Conservation (phyloP, 2,113 vertebrate genomes). For the Carettochelys insculpta region DNA sequence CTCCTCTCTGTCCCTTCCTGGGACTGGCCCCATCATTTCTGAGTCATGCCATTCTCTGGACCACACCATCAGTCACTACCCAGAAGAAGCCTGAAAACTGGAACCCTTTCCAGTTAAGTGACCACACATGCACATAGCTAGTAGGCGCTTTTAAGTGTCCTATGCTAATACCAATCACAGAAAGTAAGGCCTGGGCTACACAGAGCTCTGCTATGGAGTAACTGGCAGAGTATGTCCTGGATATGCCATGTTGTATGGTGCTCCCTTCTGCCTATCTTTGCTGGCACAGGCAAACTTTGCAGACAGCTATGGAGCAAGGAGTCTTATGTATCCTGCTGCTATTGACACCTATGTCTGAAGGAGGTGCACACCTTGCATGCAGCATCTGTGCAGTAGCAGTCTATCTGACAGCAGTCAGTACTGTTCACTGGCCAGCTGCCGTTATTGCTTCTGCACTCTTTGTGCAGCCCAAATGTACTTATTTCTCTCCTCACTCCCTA, state of each 20-base stretch:
- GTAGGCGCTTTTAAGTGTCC: background rate
- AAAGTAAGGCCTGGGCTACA: background rate
- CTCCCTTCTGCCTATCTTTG: too few relatives aligned
- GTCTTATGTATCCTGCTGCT: rapidly evolving
- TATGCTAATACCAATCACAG: background rate
- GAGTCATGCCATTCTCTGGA: background rate
- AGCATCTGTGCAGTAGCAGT: background rate
- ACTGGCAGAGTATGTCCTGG: rapidly evolving
- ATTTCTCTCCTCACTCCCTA: background rate
- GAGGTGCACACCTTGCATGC: background rate
- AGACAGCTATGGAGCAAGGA: background rate
- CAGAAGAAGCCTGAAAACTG: background rate
- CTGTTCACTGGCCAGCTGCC: too few relatives aligned
- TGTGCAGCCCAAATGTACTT: background rate
- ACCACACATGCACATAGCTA: too few relatives aligned
- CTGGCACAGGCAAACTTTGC: too few relatives aligned
- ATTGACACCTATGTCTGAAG: background rate
- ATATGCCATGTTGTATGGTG: rapidly evolving
- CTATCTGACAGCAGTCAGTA: background rate
- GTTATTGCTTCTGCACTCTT: background rate
- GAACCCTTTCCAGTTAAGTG: background rate
- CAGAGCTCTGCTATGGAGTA: background rate
- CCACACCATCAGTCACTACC: background rate
- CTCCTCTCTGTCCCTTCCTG: background rate
- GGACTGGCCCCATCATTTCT: background rate